Evolutionary conservation across 2,113 vertebrate species (phyloP).

Genomic region (Centropus unirufus): DNA sequence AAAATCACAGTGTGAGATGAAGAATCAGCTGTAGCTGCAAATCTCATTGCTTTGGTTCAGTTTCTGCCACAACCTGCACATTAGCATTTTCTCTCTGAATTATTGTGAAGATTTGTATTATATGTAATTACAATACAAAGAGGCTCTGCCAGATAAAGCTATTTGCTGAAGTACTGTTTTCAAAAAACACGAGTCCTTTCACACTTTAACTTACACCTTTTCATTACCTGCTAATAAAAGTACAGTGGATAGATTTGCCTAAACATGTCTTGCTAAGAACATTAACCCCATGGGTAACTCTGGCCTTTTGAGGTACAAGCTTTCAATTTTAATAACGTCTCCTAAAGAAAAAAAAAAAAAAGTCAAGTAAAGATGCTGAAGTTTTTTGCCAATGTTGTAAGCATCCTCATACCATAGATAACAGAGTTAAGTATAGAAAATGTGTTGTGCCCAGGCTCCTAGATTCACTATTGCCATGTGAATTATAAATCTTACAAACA

Average conservation of each 20-base stretch:
- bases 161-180: slow-evolving; percentile 70
- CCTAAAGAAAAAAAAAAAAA: background rate
- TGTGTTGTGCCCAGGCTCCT: slow-evolving; percentile 76
- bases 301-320: slow-evolving; percentile 38
- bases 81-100: slow-evolving; percentile 56
- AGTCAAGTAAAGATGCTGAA: slow-evolving; percentile 9
- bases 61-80: slow-evolving; percentile 48
- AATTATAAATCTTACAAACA: slow-evolving; percentile 82
- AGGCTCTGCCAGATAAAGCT: slow-evolving; percentile 61
- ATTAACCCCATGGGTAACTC: slow-evolving; percentile 56
- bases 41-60: slow-evolving; percentile 59
- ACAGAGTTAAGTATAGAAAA: slow-evolving; percentile 85
- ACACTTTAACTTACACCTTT: slow-evolving; percentile 76
- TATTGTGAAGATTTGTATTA: slow-evolving; percentile 65
- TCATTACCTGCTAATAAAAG: slow-evolving; percentile 77
- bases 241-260: slow-evolving; percentile 69
- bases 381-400: slow-evolving; percentile 65
- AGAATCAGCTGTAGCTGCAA: slow-evolving; percentile 45
- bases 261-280: slow-evolving; percentile 65
- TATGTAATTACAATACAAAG: slow-evolving; percentile 71
- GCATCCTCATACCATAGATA: slow-evolving; percentile 69
- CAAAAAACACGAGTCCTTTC: slow-evolving; percentile 71
- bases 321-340: slow-evolving; percentile 44
- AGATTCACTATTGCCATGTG: slow-evolving; percentile 77
- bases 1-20: slow-evolving; percentile 45